Evolutionary conservation across 2,888 invertebrate genomes (phyloP), one percentile per base, ranked within the genome.

Genomic region (Brachyopa scutellaris): DNA sequence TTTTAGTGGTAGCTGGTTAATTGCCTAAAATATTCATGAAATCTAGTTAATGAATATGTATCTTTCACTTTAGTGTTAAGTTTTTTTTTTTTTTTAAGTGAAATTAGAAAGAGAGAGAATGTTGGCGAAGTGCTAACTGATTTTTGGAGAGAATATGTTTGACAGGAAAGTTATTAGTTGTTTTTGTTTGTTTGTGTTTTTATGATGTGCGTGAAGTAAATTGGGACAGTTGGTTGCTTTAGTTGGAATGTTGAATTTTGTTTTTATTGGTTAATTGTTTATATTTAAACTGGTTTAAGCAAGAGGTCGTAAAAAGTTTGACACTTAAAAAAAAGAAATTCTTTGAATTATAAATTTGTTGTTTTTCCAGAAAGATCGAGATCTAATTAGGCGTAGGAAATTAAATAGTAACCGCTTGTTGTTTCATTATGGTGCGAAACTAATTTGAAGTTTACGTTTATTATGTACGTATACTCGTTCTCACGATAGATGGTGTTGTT

Each of bases 1-100:
- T 82, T 82, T 26, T 59, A n/a, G 45, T 64, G 62, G 70, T 77
- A 47, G 77, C 64, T 33, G 33, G 70, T 82, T 82, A 77, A 82
- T 82, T 82, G 70, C 64, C 57, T 77, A 77, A 82, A 82, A 53
- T 82, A 82, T 82, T 82, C 82, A 82, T 72, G 82, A 66, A 72
- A 66, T 61, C 70, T 38, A 64, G 23, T 72, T 77, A 77, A 82
- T 82, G 82, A 82, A 82, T 82, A 82, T 77, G 77, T 82, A 82
- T 82, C 61, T 72, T 49, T 49, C 74, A 66, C 47, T 59, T 82
- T 70, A 66, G 76, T 59, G 26, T 38, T 66, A 11, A 31, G 36
- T 66, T 62, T 13, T 74, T 38, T 8, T 47, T 11, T 38, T 33
- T 64, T 38, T 47, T 5, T 21, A 38, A 15, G 45, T 45, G 7